A percentile compares a stretch with the other conserved stretches of the same genome.
These are phyloP conservation scores for Chaetorhynchus papuensis DNA, from an alignment of 2,113 vertebrate genomes.

Conservation along the genomic window DNA sequence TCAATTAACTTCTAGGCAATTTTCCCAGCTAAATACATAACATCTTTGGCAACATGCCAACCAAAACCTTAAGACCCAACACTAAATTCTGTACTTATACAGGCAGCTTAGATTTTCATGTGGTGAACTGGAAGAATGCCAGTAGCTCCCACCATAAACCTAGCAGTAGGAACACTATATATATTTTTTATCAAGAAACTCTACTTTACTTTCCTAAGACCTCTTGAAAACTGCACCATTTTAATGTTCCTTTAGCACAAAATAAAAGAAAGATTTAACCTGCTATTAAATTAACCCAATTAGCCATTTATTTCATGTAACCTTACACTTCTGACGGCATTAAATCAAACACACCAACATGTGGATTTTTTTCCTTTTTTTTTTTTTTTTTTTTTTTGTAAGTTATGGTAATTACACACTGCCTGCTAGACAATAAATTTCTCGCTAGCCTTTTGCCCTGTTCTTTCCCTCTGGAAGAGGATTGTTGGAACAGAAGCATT, in stretches of 20 bases:
- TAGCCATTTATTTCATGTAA: slow-evolving; percentile 73
- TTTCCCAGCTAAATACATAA: slow-evolving; percentile 86
- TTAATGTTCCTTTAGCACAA: slow-evolving; percentile 71
- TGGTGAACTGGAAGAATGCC: slow-evolving; percentile 76
- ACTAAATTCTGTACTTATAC: slow-evolving; percentile 78
- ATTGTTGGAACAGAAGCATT: slow-evolving; percentile 43
- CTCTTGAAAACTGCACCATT: slow-evolving; percentile 71
- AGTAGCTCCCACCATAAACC: slow-evolving; percentile 75
- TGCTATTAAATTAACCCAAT: slow-evolving; percentile 78
- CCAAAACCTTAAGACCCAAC: slow-evolving; percentile 79
- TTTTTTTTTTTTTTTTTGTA: slow-evolving; percentile 17
- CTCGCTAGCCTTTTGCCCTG: slow-evolving; percentile 34
- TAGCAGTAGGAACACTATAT: slow-evolving; percentile 72
- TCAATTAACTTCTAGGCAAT: slow-evolving; percentile 86
- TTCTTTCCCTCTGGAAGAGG: slow-evolving; percentile 37
- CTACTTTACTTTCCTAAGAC: slow-evolving; percentile 70
- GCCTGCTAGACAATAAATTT: slow-evolving; percentile 57
- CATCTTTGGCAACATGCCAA: slow-evolving; percentile 79
- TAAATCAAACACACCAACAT: slow-evolving; percentile 66
- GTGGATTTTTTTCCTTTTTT: neutral
- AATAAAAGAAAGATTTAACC: slow-evolving; percentile 77
- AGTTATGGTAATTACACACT: slow-evolving; percentile 66
- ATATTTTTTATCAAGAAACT: slow-evolving; percentile 73
- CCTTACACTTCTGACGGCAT: slow-evolving; percentile 66
- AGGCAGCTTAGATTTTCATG: slow-evolving; percentile 81